Base-by-base conservation (phyloP, 2,113 vertebrate species). In the Nanorana parkeri region DNA sequence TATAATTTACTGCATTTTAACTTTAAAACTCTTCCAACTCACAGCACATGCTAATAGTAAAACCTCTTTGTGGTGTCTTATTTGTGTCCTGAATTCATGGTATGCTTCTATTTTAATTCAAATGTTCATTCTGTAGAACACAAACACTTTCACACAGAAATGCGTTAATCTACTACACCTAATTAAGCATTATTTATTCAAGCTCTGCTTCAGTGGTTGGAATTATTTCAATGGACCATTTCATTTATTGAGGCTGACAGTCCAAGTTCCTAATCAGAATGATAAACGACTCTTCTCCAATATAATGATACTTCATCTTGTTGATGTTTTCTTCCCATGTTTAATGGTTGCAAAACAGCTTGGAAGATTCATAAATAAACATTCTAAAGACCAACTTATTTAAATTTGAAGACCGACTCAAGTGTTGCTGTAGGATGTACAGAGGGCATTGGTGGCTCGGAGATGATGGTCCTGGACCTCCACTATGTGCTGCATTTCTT, bases 201-300 rank as follows among this genome's bases (percentile, higher is more conserved):
- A 83, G 72, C 63, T 82, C 85, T 0, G 80, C 88, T 87, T 91
- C 88, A 85, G 52, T 83, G 88, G 85, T 77, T 88, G 84, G 86
- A 89, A 71, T 85, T 86, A 24, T 85, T 88, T 87, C 88, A 89
- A 85, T 80, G 85, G 77, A 86, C 85, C 77, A 21, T 88, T 91
- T 89, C 84, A 86, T 89, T 90, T 91, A 91, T 88, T 0, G 74
- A 88, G 72, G 60, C 76, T 92, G 91, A 93, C 89, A 89, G 80
- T 87, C 63, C 69, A 90, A 88, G 87, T 88, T 91, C 78, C 90
- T 89, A 90, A 88, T 85, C 87, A 85, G 68, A 85, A 61, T 92
- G 89, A 92, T 88, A 89, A 92, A 93, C 90, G 1, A 84, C 75
- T 90, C 90, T 78, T 79, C 85, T 91, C 79, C 26, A 80, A 67